Base-by-base conservation (phyloP, 2,113 vertebrate species). In the Chelonoidis abingdonii region DNA sequence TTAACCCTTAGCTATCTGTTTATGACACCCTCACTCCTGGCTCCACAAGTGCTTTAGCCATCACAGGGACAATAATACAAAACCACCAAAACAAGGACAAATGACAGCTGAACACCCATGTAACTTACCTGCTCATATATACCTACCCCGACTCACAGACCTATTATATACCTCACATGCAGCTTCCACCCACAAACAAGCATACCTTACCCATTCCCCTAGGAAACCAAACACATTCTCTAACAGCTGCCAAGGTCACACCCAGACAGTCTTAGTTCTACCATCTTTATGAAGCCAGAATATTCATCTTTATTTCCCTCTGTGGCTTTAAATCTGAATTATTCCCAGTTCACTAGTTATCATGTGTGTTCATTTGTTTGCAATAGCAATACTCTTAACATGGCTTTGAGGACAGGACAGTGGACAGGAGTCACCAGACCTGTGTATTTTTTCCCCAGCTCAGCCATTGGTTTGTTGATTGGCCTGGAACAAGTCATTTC, bases 351-450 rank as follows among this genome's bases (percentile, higher is more conserved):
- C 7, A 0, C 4, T 0, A 0, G 24, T 85, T 1, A 72, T 27
- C 47, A 47, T 47, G 13, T 4, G 41, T 78, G 75, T 6, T 47
- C 75, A 47, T 78, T 47, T 76, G 38, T 13, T 25, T 25, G 38
- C 72, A 41, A 13, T 44, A 25, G 12, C 41, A 44, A 25, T 44
- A 8, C 41, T 44, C 41, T 78, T 27, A 78, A 78, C 41, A 22
- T 27, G 25, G 75, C 22, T 76, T 27, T 44, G 24, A 52, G 62
- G 29, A 1, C 14, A 21, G 22, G 8, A 19, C 19, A 8, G 35
- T 79, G 94, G 91, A 95, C 92, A 89, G 95, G 91, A 95, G 92
- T 92, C 93, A 65, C 65, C 9, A 69, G 65, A 69, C 17, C 35
- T 8, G 49, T 89, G 22, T 72, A 56, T 78, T 22, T 11, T 38